Conservation (phyloP, 2,113 vertebrate genomes). For the Notechis scutatus region DNA sequence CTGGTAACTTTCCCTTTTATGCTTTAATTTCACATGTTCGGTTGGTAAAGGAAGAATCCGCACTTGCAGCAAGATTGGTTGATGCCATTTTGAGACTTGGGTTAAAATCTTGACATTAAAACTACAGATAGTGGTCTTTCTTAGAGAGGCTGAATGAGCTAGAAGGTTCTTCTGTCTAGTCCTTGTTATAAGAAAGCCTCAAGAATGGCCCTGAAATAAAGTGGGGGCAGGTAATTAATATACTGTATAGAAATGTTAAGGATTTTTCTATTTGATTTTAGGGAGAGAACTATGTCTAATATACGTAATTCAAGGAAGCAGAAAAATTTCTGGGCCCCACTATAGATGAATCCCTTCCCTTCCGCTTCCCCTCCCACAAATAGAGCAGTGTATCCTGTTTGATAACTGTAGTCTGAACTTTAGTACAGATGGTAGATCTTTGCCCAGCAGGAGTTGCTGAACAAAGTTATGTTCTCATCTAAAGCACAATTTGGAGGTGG, state of each 20-base stretch:
- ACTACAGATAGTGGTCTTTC: not conserved
- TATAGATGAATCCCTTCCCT: not conserved
- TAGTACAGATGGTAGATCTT: not conserved
- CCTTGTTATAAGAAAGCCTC: not conserved
- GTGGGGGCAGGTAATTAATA: too few relatives aligned
- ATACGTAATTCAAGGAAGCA: not conserved
- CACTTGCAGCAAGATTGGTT: not conserved
- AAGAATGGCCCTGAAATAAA: not conserved
- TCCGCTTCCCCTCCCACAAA: not conserved
- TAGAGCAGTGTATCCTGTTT: not conserved
- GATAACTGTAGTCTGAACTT: not conserved
- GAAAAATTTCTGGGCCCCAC: not conserved
- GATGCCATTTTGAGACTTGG: not conserved
- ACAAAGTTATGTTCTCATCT: not conserved
- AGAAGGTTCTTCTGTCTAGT: too few relatives aligned
- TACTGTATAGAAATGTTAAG: not conserved
- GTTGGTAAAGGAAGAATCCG: not conserved
- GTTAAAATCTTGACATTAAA: not conserved
- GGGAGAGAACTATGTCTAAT: not conserved
- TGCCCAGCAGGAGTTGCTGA: not conserved
- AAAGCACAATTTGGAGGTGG: not conserved
- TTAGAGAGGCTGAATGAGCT: not conserved
- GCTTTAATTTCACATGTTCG: not conserved
- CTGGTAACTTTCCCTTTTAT: not conserved
- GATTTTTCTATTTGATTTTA: not conserved